Percentiles rank a stretch among this genome's conserved stretches.
Conservation (phyloP, 1,140 invertebrate genomes). For the Ceratina australensis region DNA sequence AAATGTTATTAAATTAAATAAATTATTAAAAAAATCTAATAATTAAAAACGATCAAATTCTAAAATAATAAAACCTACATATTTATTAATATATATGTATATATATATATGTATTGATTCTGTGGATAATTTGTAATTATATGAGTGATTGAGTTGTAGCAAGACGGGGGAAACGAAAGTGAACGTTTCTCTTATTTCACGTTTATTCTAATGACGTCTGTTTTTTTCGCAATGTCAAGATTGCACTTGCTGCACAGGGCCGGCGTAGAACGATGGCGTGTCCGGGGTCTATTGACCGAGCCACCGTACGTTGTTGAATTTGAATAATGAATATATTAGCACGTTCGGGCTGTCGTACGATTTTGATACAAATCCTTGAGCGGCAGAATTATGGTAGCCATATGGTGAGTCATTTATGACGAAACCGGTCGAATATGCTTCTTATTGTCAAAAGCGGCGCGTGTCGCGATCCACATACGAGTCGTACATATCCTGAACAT, state of each 20-base stretch:
- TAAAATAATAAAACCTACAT: no score
- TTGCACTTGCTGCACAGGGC: no score
- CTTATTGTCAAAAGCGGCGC: background rate
- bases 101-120: no score
- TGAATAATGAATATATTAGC: constrained; percentile 52
- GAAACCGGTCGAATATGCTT: constrained; percentile 4
- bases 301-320: constrained; percentile 20
- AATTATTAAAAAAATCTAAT: no score
- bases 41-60: no score
- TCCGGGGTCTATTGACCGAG: constrained; percentile 28
- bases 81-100: no score
- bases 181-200: background rate
- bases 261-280: constrained; percentile 26
- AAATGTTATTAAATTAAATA: no score
- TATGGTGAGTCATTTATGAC: constrained; percentile 34
- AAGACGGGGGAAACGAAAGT: background rate
- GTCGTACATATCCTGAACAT: no score
- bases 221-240: background rate
- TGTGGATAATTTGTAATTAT: no score
- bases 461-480: background rate
- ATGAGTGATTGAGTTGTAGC: background rate
- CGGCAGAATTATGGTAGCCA: constrained; percentile 20
- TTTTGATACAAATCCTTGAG: constrained; percentile 40
- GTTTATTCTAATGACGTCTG: background rate
- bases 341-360: constrained; percentile 32